Base-by-base conservation (phyloP, 2,113 vertebrate genomes). In the Zingel zingel region DNA sequence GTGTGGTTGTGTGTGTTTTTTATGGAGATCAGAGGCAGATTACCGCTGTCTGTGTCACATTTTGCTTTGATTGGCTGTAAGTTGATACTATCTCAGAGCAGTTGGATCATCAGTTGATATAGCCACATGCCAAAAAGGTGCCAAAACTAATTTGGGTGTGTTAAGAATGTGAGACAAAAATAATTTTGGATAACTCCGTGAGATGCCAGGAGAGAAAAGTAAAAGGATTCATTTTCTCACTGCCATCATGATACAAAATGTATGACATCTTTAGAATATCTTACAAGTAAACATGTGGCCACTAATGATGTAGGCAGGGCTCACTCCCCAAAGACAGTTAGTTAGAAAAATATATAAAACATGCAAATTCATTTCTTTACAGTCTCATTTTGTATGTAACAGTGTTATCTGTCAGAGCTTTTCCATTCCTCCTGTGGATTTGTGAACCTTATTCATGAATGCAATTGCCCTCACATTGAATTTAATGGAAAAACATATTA, bases 81-180 rank as follows among this genome's bases (percentile, higher is more conserved):
- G 33, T 23, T 12, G 51, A 83, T 74, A 3, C 47, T 2, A 85
- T 88, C 79, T 84, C 45, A 16, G 33, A 63, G 70, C 33, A 50
- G 18, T 53, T 68, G 64, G 64, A 86, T n/a, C n/a, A 73, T 78
- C 53, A 79, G 14, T 77, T 74, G 66, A 81, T 79, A 50, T 23
- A 36, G 48, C 48, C 81, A 77, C 82, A 77, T 82, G 77, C 74
- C 79, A 73, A 33, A 74, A 45, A 75, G 77, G 80, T 79, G 77
- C 77, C 74, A 84, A 83, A 85, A 77, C 76, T 86, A 90, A 86
- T 81, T 47, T 88, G 50, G 65, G 65, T 83, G 64, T 45, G 58
- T 72, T 53, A 72, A 6, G 48, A 58, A 39, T 75, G 61, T 43
- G 53, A 63, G 39, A 58, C 4, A 51, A 58, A 78, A 53, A 65